phyloP scores from a whole-genome alignment of 2,797 vertebrate genomes.

The Poecilia velifera region DNA sequence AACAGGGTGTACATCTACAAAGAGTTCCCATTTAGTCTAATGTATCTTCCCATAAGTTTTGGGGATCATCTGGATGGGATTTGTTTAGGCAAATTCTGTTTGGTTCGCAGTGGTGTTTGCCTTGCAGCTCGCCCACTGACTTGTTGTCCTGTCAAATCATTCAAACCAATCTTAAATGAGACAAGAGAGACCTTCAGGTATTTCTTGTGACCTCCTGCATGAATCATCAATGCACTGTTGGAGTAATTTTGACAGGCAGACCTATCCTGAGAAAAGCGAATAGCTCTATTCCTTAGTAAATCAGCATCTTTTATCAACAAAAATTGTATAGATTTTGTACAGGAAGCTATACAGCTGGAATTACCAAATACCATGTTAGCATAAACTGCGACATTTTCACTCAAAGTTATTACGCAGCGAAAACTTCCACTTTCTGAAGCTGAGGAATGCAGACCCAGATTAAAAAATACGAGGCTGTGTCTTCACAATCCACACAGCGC shows the following conservation, averaged over 20 bases:
- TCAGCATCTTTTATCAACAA: neutral
- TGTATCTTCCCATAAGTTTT: neutral
- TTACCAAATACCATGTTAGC: neutral
- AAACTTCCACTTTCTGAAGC: neutral
- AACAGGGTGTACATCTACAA: neutral
- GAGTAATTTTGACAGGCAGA: neutral
- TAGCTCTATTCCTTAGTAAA: neutral
- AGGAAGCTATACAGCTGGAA: neutral
- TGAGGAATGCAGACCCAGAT: constrained; percentile 1
- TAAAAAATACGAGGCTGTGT: neutral
- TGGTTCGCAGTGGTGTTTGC: neutral
- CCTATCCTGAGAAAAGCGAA: neutral
- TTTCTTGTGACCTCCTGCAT: neutral
- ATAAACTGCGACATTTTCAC: neutral
- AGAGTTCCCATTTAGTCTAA: too few relatives aligned
- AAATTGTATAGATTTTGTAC: neutral
- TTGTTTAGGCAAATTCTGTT: neutral
- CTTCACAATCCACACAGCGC: neutral
- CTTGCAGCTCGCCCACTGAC: neutral
- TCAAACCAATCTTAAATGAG: neutral
- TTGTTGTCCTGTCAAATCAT: neutral
- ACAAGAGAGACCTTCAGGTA: neutral
- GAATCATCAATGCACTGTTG: neutral
- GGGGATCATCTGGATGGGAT: neutral
- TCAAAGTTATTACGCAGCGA: neutral